Conservation (phyloP, 64 coral and sea anemone species). For the Porites lutea region DNA sequence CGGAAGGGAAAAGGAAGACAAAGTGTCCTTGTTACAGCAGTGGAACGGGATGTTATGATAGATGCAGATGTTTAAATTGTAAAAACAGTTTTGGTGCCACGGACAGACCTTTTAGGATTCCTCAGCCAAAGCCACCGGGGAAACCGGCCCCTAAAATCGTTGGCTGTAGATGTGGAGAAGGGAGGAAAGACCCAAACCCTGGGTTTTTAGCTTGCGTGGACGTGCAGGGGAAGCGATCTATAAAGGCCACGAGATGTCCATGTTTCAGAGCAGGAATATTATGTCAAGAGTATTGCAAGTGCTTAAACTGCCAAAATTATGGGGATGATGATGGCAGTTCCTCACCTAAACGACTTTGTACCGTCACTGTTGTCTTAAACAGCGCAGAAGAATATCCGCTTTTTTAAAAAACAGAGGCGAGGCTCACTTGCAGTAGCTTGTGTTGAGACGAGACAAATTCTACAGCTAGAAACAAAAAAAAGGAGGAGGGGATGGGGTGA, state of each 20-base stretch:
- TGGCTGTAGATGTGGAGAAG: slow-evolving; percentile 19
- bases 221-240: not conserved
- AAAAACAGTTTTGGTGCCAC: slow-evolving; percentile 8
- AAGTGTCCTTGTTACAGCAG: not conserved
- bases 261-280: not conserved
- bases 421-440: no score
- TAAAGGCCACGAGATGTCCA: not conserved
- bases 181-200: not conserved
- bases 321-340: not conserved
- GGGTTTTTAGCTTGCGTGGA: not conserved
- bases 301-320: not conserved
- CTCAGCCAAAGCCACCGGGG: slow-evolving; percentile 35
- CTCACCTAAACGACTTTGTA: not conserved
- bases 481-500: no score
- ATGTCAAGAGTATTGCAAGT: not conserved
- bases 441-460: no score
- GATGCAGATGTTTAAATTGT: not conserved
- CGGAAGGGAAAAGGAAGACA: not conserved
- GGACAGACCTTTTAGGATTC: slow-evolving; percentile 9
- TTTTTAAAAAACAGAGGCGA: no score
- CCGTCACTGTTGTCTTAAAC: not conserved
- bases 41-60: not conserved
- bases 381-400: not conserved
- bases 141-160: slow-evolving; percentile 2
- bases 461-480: no score